Conservation (phyloP, 2,113 vertebrate species). For the Corynorhinus townsendii region DNA sequence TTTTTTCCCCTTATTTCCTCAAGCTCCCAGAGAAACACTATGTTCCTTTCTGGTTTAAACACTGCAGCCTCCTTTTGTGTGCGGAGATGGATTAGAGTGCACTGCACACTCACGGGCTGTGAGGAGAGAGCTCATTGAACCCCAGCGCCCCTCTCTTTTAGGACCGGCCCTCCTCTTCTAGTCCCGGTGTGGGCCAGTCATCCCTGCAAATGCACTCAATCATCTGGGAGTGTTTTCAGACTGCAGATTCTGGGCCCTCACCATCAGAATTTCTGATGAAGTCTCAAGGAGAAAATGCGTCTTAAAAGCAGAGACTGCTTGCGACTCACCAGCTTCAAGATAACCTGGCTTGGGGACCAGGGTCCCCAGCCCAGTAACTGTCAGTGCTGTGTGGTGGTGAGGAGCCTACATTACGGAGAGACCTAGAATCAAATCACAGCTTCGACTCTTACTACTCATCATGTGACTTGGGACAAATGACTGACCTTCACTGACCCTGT, state of each 20-base stretch:
- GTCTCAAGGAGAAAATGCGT: not conserved
- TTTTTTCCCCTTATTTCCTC: constrained; percentile 36
- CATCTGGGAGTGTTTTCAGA: not conserved
- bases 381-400: not conserved
- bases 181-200: not conserved
- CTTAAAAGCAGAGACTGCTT: not conserved
- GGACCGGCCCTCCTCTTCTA: not conserved
- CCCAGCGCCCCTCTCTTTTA: not conserved
- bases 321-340: not conserved
- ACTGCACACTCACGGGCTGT: not conserved
- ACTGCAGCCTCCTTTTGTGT: constrained; percentile 38
- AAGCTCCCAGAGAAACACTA: constrained; percentile 51
- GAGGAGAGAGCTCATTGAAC: not conserved
- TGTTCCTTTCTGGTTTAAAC: constrained; percentile 61
- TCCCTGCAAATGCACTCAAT: not conserved
- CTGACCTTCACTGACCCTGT: not conserved
- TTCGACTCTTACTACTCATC: not conserved
- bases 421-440: not conserved
- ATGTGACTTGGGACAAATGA: not conserved
- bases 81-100: constrained; percentile 22
- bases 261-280: not conserved
- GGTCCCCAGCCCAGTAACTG: not conserved
- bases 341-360: not conserved
- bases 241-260: not conserved
- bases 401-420: not conserved